Conservation (phyloP, 2,888 invertebrate genomes). For the Cataglyphis albicans region DNA sequence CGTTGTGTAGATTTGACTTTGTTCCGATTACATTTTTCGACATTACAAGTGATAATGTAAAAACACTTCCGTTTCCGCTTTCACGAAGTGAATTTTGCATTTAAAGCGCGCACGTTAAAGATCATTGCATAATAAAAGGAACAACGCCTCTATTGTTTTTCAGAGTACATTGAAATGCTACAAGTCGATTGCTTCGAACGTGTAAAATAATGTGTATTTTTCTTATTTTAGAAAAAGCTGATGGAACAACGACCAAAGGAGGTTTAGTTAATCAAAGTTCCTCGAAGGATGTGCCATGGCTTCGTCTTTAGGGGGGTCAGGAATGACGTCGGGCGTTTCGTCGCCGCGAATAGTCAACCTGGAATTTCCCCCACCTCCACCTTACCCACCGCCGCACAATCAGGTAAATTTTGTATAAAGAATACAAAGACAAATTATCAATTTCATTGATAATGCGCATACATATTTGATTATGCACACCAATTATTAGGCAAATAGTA, state of each 20-base stretch:
- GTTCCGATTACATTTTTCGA: constrained; percentile 35
- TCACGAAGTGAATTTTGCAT: constrained; percentile 20
- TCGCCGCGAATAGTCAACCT: constrained; percentile 86
- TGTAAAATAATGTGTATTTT: constrained; percentile 27
- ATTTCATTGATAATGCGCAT: neutral
- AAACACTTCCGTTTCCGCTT: constrained; percentile 34
- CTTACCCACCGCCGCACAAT: constrained; percentile 88
- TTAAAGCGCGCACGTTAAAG: neutral
- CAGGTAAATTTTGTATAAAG: constrained; percentile 67
- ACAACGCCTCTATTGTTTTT: constrained; percentile 28
- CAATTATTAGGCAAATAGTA: neutral
- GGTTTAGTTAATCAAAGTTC: constrained; percentile 46
- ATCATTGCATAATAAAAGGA: neutral
- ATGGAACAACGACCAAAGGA: constrained; percentile 59
- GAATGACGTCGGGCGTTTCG: constrained; percentile 79
- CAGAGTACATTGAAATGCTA: neutral
- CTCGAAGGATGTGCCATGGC: constrained; percentile 77
- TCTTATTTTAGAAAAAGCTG: constrained; percentile 29
- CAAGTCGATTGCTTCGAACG: neutral
- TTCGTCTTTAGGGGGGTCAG: constrained; percentile 80
- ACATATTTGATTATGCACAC: neutral
- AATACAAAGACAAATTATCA: neutral
- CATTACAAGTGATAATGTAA: neutral
- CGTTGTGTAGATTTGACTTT: constrained; percentile 12
- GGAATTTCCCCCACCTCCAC: constrained; percentile 92